Evolutionary conservation across 2,888 invertebrate genomes (phyloP), one percentile per base, ranked within the genome.

Genomic region (Pandemis corylana): DNA sequence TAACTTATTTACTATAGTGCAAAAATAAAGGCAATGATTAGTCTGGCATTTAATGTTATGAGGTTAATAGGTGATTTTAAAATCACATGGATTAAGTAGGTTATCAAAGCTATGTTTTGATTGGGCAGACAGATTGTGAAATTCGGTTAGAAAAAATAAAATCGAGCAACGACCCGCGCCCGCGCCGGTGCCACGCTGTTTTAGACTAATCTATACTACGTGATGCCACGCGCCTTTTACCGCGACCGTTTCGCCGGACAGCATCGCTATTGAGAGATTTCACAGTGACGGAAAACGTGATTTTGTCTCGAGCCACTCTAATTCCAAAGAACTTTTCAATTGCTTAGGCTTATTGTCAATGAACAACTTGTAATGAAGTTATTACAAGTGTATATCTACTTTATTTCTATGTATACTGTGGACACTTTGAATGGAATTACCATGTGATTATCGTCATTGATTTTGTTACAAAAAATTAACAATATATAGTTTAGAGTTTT

Each of bases 231-330:
- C 88, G 86, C 86, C 86, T 87, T 85, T 85, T 82, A 83, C 85
- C 85, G 85, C 85, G 84, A 85, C 84, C 87, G 88, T 90, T 91
- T 88, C 88, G 88, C 84, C 84, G 85, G 86, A 86, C 89, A 86
- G 87, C 84, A 84, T 85, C 85, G 83, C 85, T 86, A 87, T 89
- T 89, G 86, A 85, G 82, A 85, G 82, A 89, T 90, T 90, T 90
- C 88, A 90, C 90, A 91, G 82, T 86, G 86, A 88, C 88, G 82
- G 84, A 88, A 89, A 90, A 90, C 91, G 90, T 90, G 90, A 90
- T 89, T 87, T 86, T 84, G 88, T 84, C 87, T 87, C 88, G 86
- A 87, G 87, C 88, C 85, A 87, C 68, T 70, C 66, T 65, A 77
- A 77, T 78, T 75, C 56, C 20, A 72, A 69, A 73, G 61, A 69